A percentile compares a stretch with the other conserved stretches of the same genome.
Conservation (phyloP, 2,888 invertebrate genomes). For the Ormyrus thymus region DNA sequence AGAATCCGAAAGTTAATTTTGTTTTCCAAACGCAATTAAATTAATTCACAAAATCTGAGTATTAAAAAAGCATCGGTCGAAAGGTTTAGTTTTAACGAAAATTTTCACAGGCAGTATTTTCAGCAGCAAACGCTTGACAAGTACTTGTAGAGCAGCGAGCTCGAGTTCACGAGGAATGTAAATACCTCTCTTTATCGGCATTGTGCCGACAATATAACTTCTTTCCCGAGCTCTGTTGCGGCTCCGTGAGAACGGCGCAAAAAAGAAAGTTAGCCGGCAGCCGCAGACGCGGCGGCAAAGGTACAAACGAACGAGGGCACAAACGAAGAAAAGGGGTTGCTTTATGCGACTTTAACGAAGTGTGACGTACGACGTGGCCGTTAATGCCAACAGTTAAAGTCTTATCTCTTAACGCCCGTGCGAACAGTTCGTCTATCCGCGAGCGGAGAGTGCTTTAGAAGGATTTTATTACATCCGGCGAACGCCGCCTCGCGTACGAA, state of each 20-base stretch:
- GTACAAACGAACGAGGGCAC: not conserved
- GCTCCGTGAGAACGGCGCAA: not conserved
- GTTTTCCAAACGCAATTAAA: no score
- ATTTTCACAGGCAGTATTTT: no score
- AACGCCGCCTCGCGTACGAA: slow-evolving; percentile 10
- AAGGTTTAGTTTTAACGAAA: no score
- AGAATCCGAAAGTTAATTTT: no score
- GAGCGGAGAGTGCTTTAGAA: slow-evolving; percentile 25
- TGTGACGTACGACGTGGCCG: slow-evolving; percentile 52
- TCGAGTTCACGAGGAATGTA: no score
- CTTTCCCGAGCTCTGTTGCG: no score
- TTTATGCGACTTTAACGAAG: slow-evolving; percentile 55
- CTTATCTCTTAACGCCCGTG: slow-evolving; percentile 63
- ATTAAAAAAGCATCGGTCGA: no score
- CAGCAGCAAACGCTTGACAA: no score
- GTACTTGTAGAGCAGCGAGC: no score
- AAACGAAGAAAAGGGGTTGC: not conserved
- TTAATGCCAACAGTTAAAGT: slow-evolving; percentile 53
- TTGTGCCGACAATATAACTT: no score
- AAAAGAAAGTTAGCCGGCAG: not conserved
- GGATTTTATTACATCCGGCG: slow-evolving; percentile 35
- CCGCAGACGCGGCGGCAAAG: not conserved
- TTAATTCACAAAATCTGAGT: no score
- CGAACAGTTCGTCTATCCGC: slow-evolving; percentile 55
- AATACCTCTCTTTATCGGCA: no score